Base-by-base conservation (phyloP, 2,797 vertebrate genomes). In the Etheostoma perlongum region DNA sequence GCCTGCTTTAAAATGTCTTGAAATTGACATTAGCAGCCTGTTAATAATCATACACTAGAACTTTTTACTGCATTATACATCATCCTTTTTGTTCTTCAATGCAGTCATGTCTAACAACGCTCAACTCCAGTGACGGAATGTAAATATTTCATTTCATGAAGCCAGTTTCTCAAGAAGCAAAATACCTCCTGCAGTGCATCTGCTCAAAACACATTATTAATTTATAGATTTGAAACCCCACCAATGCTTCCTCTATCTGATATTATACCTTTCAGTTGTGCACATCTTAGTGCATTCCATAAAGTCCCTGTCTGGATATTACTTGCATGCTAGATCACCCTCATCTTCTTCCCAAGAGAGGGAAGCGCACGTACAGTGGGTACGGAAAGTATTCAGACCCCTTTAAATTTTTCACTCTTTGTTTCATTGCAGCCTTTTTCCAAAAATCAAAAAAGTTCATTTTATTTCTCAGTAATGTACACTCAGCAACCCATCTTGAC, bases 131-230 rank as follows among this genome's bases (percentile, higher is more conserved):
- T 77, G 88, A 92, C 90, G 92, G 83, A 92, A 93, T 81, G 89
- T 95, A 94, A 95, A 95, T 95, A 94, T 95, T 95, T 95, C n/a
- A 96, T 95, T 93, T 91, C 75, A 72, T 79, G 82, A 81, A 91
- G 85, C 83, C 62, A 52, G 82, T 88, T 91, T 93, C 80, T 91
- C 74, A 76, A 88, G 88, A 65, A 84, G 90, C 74, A 77, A 87
- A 91, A 89, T 87, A 82, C 86, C 82, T 91, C 89, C 88, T 67
- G 85, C 91, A 83, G 83, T 75, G 89, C 85, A 72, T 81, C 90
- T 84, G 89, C 92, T 92, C 91, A 76, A 87, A 93, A 91, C 89
- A 78, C 91, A 95, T 95, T 93, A 95, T 93, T 95, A 88, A 94
- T 95, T 93, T 93, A 95, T 91, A 81, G 87, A 80, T 84, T 75